Evolutionary conservation across 2,888 invertebrate genomes (phyloP).

Genomic region (Terebella lapidaria): DNA sequence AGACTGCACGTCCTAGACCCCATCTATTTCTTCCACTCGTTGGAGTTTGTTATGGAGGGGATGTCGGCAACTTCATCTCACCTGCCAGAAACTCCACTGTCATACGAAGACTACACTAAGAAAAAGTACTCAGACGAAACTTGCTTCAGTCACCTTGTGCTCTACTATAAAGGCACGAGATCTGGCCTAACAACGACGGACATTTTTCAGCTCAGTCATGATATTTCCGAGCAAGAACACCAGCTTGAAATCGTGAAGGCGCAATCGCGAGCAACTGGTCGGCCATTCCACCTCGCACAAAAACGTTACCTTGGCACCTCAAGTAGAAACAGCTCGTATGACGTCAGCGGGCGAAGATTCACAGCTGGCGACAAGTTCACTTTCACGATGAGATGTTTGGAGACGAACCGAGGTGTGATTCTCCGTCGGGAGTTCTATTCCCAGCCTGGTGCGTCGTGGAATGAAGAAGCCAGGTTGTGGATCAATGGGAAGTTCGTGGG

Average conservation of each 20-base stretch:
- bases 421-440: slow-evolving; percentile 18
- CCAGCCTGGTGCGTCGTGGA: slow-evolving; percentile 16
- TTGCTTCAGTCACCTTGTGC: slow-evolving; percentile 15
- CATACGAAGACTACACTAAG: slow-evolving; percentile 8
- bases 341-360: slow-evolving; percentile 10
- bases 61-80: slow-evolving; percentile 5
- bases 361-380: slow-evolving; percentile 5
- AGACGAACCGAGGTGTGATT: slow-evolving; percentile 7
- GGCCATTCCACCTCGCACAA: slow-evolving; percentile 5
- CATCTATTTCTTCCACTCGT: slow-evolving; percentile 20
- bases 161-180: slow-evolving; percentile 18
- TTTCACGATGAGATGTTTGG: slow-evolving; percentile 6
- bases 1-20: slow-evolving; percentile 28
- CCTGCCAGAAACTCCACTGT: slow-evolving; percentile 7
- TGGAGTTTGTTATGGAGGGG: slow-evolving; percentile 27
- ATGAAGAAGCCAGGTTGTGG: slow-evolving; percentile 13
- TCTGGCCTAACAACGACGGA: slow-evolving; percentile 1
- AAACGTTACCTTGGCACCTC: slow-evolving; percentile 16
- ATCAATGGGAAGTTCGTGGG: slow-evolving; percentile 15
- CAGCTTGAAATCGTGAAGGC: slow-evolving; percentile 1
- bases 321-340: slow-evolving; percentile 4
- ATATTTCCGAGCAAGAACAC: slow-evolving; percentile 12
- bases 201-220: slow-evolving; percentile 9
- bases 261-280: not conserved
- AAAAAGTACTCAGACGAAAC: slow-evolving; percentile 3